Evolutionary conservation across 2,888 invertebrate genomes (phyloP).

Genomic region (Lagria hirta): DNA sequence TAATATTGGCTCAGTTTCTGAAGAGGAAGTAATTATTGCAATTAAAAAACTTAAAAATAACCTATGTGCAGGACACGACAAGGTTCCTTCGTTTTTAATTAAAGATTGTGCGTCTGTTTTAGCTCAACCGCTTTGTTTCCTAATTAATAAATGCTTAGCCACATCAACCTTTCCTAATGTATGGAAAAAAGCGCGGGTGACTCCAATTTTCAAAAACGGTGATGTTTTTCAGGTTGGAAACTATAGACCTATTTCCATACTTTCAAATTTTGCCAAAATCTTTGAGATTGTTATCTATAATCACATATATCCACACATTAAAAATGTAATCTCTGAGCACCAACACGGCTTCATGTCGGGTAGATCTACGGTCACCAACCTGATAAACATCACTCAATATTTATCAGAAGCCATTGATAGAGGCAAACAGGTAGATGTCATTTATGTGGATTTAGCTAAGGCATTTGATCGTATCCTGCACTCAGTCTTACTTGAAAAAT

Average conservation of each 20-base stretch:
- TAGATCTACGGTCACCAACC: not conserved
- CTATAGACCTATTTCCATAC: slow-evolving; percentile 2
- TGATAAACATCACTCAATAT: not conserved
- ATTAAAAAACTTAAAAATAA: slow-evolving; percentile 1
- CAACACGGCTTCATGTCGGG: slow-evolving; percentile 9
- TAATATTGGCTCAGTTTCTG: not conserved
- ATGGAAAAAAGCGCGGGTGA: not conserved
- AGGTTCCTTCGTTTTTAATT: not conserved
- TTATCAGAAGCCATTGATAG: not conserved
- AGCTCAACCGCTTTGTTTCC: not conserved
- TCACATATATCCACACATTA: not conserved
- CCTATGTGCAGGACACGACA: slow-evolving; percentile 1
- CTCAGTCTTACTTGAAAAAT: not conserved
- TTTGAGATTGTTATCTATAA: slow-evolving; percentile 2
- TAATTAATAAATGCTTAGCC: not conserved
- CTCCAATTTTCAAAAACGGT: slow-evolving; percentile 1
- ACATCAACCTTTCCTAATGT: not conserved
- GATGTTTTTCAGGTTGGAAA: not conserved
- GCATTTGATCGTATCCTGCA: slow-evolving; percentile 2
- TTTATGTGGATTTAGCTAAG: not conserved
- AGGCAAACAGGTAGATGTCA: slow-evolving; percentile 1
- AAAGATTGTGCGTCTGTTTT: slow-evolving; percentile 3
- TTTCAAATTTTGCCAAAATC: slow-evolving; percentile 1
- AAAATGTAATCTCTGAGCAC: not conserved
- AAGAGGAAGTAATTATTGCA: not conserved